Evolutionary conservation across 2,113 vertebrate genomes (phyloP).

Genomic region (Thalassarche chlororhynchos): DNA sequence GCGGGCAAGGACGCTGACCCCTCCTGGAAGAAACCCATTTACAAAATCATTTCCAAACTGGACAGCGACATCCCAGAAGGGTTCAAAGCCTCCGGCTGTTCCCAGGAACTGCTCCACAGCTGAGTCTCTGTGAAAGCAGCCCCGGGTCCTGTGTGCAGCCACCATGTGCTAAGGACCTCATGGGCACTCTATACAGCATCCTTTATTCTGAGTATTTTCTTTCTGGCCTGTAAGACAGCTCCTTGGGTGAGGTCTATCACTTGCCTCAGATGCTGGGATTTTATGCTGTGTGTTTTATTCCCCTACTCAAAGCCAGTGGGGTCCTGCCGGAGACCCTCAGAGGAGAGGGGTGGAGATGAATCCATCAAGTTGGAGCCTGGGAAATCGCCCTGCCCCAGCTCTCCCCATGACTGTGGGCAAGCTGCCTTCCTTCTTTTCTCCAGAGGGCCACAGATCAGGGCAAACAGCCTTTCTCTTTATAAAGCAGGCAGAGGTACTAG

Average conservation of each 20-base stretch:
- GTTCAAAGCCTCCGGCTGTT: slow-evolving; percentile 86
- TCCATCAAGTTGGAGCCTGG: neutral
- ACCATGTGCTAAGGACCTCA: neutral
- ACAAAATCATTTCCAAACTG: slow-evolving; percentile 98
- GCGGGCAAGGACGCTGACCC: slow-evolving; percentile 89
- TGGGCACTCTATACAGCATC: neutral
- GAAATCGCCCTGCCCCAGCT: neutral
- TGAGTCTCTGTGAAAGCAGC: slow-evolving; percentile 7
- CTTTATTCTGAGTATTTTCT: neutral
- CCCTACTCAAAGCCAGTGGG: neutral
- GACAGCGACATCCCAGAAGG: slow-evolving; percentile 92
- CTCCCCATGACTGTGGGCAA: neutral
- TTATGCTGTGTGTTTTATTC: neutral
- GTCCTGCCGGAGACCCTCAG: neutral
- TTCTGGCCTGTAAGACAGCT: neutral
- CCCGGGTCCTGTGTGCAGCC: neutral
- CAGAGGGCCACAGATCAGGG: neutral
- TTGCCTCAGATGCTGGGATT: neutral
- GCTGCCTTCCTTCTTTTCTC: neutral
- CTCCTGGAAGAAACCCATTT: slow-evolving; percentile 98
- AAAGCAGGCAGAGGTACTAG: neutral
- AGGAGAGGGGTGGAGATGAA: neutral
- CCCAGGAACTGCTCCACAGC: slow-evolving; percentile 68
- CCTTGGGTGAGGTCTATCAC: neutral
- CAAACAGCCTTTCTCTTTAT: slow-evolving; percentile 2